Percentiles rank a stretch among this genome's conserved stretches.
Evolutionary conservation across 2,797 vertebrate genomes (phyloP).

Genomic region (Catharus ustulatus): DNA sequence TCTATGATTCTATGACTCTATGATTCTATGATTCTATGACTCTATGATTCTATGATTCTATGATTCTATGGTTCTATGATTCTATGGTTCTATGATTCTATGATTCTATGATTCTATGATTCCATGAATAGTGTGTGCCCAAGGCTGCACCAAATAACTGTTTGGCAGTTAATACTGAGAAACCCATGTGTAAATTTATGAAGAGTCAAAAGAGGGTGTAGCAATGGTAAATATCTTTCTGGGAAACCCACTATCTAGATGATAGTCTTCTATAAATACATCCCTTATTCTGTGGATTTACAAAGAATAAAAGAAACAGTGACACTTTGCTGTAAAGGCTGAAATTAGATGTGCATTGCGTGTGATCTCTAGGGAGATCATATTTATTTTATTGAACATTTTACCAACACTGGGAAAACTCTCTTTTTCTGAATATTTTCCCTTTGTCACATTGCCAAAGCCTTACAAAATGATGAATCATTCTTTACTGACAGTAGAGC

Average conservation of each 20-base stretch:
- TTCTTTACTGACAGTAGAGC: not conserved
- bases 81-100: not conserved
- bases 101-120: not conserved
- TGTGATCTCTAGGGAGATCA: not conserved
- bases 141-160: not conserved
- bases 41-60: not conserved
- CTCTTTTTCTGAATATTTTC: conserved; percentile 16
- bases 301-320: not conserved
- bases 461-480: conserved; percentile 26
- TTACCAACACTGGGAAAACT: conserved; percentile 38
- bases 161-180: not conserved
- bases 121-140: not conserved
- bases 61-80: not conserved
- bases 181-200: not conserved
- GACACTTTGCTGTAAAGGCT: not conserved
- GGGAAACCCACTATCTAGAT: not conserved
- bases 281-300: not conserved
- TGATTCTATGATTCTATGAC: not conserved
- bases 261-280: not conserved
- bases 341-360: not conserved
- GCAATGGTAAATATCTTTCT: not conserved
- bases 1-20: not conserved
- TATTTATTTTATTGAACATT: conserved; percentile 40
- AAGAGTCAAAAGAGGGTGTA: not conserved
- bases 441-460: not conserved